Conservation (phyloP, 2,888 invertebrate genomes). For the Eucriotettix oculatus region DNA sequence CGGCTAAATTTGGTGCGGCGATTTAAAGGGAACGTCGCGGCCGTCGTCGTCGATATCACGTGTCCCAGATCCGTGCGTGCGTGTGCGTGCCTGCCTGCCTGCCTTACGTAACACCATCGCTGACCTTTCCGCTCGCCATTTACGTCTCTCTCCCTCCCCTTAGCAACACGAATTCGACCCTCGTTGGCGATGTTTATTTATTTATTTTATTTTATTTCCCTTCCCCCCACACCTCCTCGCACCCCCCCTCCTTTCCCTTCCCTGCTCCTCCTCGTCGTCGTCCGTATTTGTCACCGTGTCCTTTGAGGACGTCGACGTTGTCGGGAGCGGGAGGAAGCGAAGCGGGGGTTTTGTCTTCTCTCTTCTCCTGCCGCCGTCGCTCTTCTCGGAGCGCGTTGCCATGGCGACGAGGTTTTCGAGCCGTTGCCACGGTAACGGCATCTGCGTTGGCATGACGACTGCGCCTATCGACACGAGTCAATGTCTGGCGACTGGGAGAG, state of each 20-base stretch:
- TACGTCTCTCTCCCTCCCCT: not conserved
- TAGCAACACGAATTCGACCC: too few species aligned
- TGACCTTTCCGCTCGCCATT: too few species aligned
- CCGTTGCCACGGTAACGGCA: conserved; percentile 7
- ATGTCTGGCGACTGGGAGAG: not conserved
- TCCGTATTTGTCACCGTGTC: not conserved
- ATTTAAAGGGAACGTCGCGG: not conserved
- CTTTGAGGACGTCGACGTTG: not conserved
- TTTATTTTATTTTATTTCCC: too few species aligned
- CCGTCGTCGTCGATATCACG: not conserved
- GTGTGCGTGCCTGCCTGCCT: not conserved
- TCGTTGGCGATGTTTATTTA: too few species aligned
- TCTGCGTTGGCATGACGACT: not conserved
- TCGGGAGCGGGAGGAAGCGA: conserved; percentile 3
- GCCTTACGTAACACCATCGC: not conserved
- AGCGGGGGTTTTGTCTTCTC: conserved; percentile 1
- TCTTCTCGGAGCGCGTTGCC: not conserved
- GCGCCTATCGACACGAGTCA: not conserved
- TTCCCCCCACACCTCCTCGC: too few species aligned
- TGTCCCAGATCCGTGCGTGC: not conserved
- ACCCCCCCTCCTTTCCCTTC: not conserved
- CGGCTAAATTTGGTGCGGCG: too few species aligned
- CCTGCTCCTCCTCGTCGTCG: not conserved
- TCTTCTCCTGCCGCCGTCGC: not conserved
- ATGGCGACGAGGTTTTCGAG: not conserved